A percentile compares a stretch with the other conserved stretches of the same genome.
phyloP scores from a whole-genome alignment of 2,113 vertebrate genomes.

The Hydropotes inermis region DNA sequence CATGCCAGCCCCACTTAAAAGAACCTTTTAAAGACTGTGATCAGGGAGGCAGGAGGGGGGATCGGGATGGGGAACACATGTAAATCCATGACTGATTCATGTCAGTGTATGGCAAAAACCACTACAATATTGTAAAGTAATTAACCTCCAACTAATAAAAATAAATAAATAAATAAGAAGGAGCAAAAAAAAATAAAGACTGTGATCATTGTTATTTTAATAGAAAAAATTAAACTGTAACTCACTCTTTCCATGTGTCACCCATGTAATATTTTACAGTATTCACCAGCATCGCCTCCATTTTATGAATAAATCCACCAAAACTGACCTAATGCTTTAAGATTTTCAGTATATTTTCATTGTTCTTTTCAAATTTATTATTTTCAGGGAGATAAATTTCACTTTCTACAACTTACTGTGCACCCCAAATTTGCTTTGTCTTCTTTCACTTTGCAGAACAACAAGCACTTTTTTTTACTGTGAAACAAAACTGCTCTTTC shows the following conservation, averaged over 20 bases:
- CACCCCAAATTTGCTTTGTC: slow-evolving; percentile 29
- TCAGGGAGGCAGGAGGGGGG: background rate
- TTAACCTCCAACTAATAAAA: too few species aligned
- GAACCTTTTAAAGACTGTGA: background rate
- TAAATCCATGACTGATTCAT: too few species aligned
- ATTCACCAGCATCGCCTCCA: background rate
- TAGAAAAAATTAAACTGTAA: background rate
- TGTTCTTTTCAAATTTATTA: slow-evolving; percentile 2
- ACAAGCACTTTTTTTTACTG: slow-evolving; percentile 39
- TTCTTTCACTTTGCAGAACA: background rate
- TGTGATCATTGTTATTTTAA: background rate
- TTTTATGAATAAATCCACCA: background rate
- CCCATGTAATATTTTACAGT: background rate
- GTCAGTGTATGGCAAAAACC: too few species aligned
- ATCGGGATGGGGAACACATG: too few species aligned
- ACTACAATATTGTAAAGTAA: too few species aligned
- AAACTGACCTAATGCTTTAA: background rate
- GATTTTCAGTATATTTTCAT: background rate
- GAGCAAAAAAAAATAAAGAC: background rate
- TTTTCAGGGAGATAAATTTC: background rate
- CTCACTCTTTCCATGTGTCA: background rate
- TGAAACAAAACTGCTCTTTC: slow-evolving; percentile 43
- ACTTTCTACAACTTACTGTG: slow-evolving; percentile 56
- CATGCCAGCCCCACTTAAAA: background rate
- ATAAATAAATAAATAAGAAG: too few species aligned